phyloP scores from a whole-genome alignment of 2,888 invertebrate species.

The Aporophyla lueneburgensis region DNA sequence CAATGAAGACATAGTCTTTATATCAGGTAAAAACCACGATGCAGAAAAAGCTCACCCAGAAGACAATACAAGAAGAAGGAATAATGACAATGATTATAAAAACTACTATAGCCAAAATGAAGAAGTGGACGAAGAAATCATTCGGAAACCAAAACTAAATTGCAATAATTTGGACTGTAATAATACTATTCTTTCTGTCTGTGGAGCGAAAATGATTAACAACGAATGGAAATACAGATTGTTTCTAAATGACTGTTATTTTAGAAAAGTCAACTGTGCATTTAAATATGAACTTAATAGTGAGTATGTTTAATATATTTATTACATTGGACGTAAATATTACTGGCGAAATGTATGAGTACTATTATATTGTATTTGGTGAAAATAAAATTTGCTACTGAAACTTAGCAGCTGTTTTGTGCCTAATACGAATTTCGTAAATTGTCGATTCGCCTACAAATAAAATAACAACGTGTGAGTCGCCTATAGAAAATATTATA shows the following conservation, averaged over 20 bases:
- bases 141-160: slow-evolving; percentile 59
- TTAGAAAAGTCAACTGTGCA: slow-evolving; percentile 84
- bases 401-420: too few relatives aligned
- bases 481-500: too few relatives aligned
- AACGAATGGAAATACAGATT: slow-evolving; percentile 75
- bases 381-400: too few relatives aligned
- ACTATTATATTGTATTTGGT: too few relatives aligned
- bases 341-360: too few relatives aligned
- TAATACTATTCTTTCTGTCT: slow-evolving; percentile 73
- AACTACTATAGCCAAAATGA: neutral
- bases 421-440: too few relatives aligned
- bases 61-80: neutral
- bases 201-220: slow-evolving; percentile 78
- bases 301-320: slow-evolving; percentile 70
- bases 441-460: too few relatives aligned
- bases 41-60: neutral
- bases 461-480: too few relatives aligned
- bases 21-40: slow-evolving; percentile 55
- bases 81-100: neutral
- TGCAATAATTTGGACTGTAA: slow-evolving; percentile 79
- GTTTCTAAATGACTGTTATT: slow-evolving; percentile 84
- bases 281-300: slow-evolving; percentile 79
- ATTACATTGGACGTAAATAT: neutral
- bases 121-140: neutral
- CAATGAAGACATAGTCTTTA: slow-evolving; percentile 45